Percentiles rank a stretch among this genome's conserved stretches.
phyloP scores from a whole-genome alignment of 2,888 invertebrate species.

The Drosophila siamana region DNA sequence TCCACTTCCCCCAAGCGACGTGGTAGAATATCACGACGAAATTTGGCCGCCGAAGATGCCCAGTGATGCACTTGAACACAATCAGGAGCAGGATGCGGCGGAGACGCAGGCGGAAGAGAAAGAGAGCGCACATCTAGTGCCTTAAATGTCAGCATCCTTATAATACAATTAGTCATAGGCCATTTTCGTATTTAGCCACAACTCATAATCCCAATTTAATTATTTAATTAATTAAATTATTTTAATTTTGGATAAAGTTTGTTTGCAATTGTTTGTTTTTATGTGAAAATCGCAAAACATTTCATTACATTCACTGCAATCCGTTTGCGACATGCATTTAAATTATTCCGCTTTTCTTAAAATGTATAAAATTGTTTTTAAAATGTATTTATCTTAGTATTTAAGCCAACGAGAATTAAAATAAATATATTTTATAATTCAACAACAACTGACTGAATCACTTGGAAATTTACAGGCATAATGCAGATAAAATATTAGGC shows the following conservation, averaged over 20 bases:
- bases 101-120: conserved; percentile 9
- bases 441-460: too few relatives aligned
- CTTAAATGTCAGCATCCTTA: conserved; percentile 3
- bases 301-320: conserved; percentile 33
- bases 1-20: conserved; percentile 4
- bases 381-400: conserved; percentile 46
- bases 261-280: not conserved
- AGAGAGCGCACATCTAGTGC: not conserved
- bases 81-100: not conserved
- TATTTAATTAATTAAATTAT: not conserved
- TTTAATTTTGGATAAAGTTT: conserved; percentile 3
- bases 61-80: conserved; percentile 3
- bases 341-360: conserved; percentile 41
- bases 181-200: not conserved
- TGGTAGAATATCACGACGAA: conserved; percentile 61
- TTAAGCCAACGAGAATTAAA: conserved; percentile 24
- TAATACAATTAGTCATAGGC: conserved; percentile 2
- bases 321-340: conserved; percentile 41
- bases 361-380: conserved; percentile 33
- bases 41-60: conserved; percentile 4
- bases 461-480: too few relatives aligned
- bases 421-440: not conserved
- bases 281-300: conserved; percentile 1
- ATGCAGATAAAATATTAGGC: too few relatives aligned
- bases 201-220: conserved; percentile 6